Conservation (phyloP, 2,888 invertebrate species). For the Acanthopleura granulata region DNA sequence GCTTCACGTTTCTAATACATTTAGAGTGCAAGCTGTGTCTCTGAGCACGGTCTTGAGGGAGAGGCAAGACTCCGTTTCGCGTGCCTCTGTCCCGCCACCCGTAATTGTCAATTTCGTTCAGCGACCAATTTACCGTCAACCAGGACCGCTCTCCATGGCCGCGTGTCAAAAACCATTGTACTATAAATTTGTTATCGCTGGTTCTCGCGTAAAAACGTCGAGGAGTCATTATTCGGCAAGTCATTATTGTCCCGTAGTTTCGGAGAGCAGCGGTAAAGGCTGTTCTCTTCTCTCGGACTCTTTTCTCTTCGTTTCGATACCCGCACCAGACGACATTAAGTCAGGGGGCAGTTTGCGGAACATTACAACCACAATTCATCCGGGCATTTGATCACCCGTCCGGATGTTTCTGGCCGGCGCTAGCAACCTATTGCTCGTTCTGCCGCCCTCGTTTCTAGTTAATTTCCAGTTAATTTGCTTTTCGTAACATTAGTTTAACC, state of each 20-base stretch:
- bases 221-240: background rate
- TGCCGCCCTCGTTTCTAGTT: background rate
- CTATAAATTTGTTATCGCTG: slow-evolving; percentile 12
- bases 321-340: no score
- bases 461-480: slow-evolving; percentile 18
- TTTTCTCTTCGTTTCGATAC: no score
- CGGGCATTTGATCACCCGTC: background rate
- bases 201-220: background rate
- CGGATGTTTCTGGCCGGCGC: background rate
- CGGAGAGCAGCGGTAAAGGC: background rate
- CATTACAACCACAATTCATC: background rate
- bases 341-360: background rate
- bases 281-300: no score
- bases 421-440: background rate
- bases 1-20: slow-evolving; percentile 20
- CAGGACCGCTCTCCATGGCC: background rate
- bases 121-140: background rate
- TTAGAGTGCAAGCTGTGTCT: slow-evolving; percentile 3
- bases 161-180: slow-evolving; percentile 14
- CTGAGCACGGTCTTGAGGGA: background rate
- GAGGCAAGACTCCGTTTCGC: background rate
- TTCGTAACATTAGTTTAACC: slow-evolving; percentile 15
- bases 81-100: background rate
- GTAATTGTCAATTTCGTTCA: slow-evolving; percentile 20
- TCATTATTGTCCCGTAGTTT: background rate